These are phyloP conservation scores for Argyresthia goedartella DNA, from an alignment of 2,888 invertebrate genomes.

Conservation along the genomic window DNA sequence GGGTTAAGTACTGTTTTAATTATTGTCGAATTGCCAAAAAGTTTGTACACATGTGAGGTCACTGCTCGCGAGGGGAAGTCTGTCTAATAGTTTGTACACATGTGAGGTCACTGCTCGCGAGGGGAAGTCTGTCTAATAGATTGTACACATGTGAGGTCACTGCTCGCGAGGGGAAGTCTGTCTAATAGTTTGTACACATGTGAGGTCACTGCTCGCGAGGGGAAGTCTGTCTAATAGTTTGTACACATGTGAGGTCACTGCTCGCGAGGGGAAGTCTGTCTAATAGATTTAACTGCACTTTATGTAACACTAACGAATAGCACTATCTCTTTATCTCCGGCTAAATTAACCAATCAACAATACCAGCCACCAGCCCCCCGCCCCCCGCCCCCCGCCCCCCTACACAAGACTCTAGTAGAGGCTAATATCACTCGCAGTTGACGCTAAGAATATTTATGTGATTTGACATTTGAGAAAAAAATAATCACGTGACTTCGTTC, in stretches of 20 bases:
- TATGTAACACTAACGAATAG: conserved; percentile 28
- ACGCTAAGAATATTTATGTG: too few species aligned
- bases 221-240: conserved; percentile 30
- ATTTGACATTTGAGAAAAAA: too few species aligned
- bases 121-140: conserved; percentile 30
- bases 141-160: neutral
- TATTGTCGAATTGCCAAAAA: conserved; percentile 63
- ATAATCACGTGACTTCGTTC: too few species aligned
- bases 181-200: conserved; percentile 26
- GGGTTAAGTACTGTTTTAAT: conserved; percentile 26
- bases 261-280: neutral
- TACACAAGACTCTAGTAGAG: too few species aligned
- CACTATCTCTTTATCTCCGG: conserved; percentile 34
- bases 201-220: neutral
- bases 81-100: conserved; percentile 2
- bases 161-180: conserved; percentile 12
- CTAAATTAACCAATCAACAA: conserved; percentile 18
- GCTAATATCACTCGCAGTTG: too few species aligned
- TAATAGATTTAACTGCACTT: conserved; percentile 25
- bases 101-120: neutral
- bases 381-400: conserved; percentile 21
- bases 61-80: neutral
- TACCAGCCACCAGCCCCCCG: too few species aligned
- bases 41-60: conserved; percentile 3
- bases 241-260: neutral